Base-by-base conservation (phyloP, 2,888 invertebrate genomes). In the Drosophila stalkeri region DNA sequence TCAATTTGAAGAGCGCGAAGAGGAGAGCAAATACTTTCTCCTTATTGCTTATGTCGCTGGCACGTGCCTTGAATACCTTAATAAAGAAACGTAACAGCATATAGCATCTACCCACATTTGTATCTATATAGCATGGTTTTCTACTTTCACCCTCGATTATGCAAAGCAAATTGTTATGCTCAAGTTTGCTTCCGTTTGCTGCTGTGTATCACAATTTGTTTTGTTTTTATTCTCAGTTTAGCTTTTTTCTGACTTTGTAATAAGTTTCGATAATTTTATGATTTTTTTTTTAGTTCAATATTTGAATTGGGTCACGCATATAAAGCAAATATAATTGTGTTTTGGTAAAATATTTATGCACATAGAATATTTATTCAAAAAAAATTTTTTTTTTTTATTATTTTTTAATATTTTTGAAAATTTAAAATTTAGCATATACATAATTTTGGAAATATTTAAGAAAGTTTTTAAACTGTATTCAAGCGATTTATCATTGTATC, bases 161-260 rank as follows among this genome's bases (percentile, higher is more conserved):
- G 75, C 70, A 71, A 77, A 80, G 60, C 72, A 77, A 81, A 79
- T 80, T 75, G 68, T 81, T 79, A 68, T 77, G 72, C 66, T 68
- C 74, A 66, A 74, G 68, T 70, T 81, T 63, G 18, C 6, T 64
- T 31, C 61, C 54, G 39, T 61, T 72, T 68, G 59, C 72, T 74
- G 69, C 51, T 62, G 54, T 33, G 66, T 41, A 65, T 72, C 49
- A 43, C 59, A 61, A 65, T 57, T 56, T 44, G 51, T 39, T 39
- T 31, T 54, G 35, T n/a, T 39, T 66, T 46, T 64, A 52, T 64
- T 51, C 23, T 20, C 18, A 18, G n/a, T 49, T 64, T 47, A 20
- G 43, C 1, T 31, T 23, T 44, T 56, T 59, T 51, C 23, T 57
- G 62, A 73, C 67, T 76, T 39, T 56, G 57, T 74, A 70, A 77